These are phyloP conservation scores for Barnardius zonarius DNA, from an alignment of 2,113 vertebrate genomes.

Conservation along the genomic window DNA sequence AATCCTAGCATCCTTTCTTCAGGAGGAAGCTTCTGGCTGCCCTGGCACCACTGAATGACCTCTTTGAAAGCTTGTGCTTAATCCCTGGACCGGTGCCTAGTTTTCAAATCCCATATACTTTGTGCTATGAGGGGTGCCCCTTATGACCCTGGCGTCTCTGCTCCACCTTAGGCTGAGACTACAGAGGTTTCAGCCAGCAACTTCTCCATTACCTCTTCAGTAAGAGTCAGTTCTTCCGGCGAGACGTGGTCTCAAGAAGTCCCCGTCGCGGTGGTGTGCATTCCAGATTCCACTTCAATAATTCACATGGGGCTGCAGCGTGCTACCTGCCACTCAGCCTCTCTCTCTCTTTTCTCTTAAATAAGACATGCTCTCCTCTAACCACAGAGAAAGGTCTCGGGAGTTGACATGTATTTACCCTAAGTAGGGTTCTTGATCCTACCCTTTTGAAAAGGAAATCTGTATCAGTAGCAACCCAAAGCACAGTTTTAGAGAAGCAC, in stretches of 20 bases:
- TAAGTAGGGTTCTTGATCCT: neutral
- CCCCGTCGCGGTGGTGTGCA: neutral
- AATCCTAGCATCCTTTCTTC: slow-evolving; percentile 6
- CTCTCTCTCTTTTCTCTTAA: slow-evolving; percentile 55
- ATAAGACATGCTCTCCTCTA: slow-evolving; percentile 48
- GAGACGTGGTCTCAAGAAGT: slow-evolving; percentile 48
- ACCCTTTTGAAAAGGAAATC: neutral
- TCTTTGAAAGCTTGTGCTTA: neutral
- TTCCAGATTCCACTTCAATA: slow-evolving; percentile 77
- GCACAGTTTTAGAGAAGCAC: neutral
- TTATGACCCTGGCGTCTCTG: neutral
- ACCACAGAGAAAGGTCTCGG: neutral
- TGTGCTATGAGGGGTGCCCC: neutral
- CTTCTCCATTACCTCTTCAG: slow-evolving; percentile 57
- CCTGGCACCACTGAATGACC: neutral
- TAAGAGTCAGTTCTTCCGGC: slow-evolving; percentile 58
- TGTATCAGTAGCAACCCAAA: neutral
- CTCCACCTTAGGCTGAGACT: neutral
- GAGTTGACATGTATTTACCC: slow-evolving; percentile 19
- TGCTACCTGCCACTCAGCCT: slow-evolving; percentile 35
- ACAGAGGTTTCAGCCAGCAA: slow-evolving; percentile 22
- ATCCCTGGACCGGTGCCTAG: neutral
- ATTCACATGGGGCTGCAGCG: slow-evolving; percentile 40
- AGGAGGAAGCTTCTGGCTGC: slow-evolving; percentile 8
- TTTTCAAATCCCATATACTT: slow-evolving; percentile 32